These are phyloP conservation scores for Tetramorium alpestre DNA, from an alignment of 1,140 invertebrate species.

Conservation along the genomic window DNA sequence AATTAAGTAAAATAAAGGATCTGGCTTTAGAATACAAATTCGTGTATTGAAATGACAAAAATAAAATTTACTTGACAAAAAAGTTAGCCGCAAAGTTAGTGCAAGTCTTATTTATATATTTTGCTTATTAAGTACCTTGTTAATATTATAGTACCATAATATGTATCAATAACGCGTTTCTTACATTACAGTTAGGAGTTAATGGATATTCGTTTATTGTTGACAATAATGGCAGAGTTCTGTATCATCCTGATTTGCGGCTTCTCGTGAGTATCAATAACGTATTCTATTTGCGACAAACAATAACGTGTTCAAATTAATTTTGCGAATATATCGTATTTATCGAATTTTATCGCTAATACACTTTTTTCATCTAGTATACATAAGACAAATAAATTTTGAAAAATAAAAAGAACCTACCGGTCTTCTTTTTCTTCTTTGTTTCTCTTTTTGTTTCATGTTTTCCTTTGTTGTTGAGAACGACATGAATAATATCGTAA, in stretches of 20 bases:
- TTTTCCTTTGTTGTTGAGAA: neutral
- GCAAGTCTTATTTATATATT: neutral
- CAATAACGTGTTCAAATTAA: neutral
- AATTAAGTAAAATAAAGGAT: neutral
- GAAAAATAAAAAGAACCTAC: neutral
- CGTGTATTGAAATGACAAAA: neutral
- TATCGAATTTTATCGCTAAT: neutral
- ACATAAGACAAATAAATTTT: neutral
- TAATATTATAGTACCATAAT: neutral
- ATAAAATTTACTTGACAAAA: neutral
- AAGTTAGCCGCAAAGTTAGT: neutral
- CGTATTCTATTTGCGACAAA: neutral
- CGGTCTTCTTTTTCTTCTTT: neutral
- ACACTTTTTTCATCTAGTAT: neutral
- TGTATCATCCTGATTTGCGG: conserved; percentile 98
- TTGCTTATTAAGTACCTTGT: neutral
- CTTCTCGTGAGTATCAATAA: conserved; percentile 91
- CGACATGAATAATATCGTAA: neutral
- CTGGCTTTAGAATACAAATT: neutral
- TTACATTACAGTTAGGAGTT: conserved; percentile 92
- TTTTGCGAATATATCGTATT: neutral
- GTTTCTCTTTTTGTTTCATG: neutral
- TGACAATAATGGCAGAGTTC: conserved; percentile 98
- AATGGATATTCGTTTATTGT: conserved; percentile 99
- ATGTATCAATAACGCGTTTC: neutral